Conservation (phyloP, 2,797 vertebrate species). For the Coilia nasus region DNA sequence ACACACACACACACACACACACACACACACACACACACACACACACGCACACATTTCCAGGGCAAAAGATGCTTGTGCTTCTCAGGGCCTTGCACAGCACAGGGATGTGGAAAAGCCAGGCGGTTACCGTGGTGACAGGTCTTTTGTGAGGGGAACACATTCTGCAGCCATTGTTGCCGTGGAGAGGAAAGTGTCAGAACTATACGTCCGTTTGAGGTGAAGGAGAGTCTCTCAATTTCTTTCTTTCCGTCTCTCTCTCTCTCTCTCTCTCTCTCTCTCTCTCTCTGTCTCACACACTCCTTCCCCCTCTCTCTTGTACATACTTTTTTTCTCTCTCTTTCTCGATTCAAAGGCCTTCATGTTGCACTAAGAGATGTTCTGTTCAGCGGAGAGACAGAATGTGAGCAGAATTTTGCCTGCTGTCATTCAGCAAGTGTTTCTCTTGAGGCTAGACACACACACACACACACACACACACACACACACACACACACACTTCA, state of each 20-base stretch:
- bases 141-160: slow-evolving; percentile 70
- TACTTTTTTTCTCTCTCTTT: neutral
- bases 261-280: neutral
- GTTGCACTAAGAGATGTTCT: neutral
- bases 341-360: neutral
- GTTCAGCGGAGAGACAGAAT: neutral
- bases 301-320: neutral
- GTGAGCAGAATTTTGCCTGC: neutral
- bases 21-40: neutral
- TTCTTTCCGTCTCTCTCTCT: slow-evolving; percentile 35
- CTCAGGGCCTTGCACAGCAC: slow-evolving; percentile 64
- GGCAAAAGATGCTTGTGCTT: slow-evolving; percentile 58
- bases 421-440: slow-evolving; percentile 1
- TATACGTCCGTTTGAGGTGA: slow-evolving; percentile 43
- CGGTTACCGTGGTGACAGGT: slow-evolving; percentile 70
- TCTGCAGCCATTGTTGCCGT: slow-evolving; percentile 69
- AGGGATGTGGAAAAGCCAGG: slow-evolving; percentile 71
- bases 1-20: neutral
- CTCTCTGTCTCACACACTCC: neutral
- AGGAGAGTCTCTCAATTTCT: slow-evolving; percentile 39
- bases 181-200: slow-evolving; percentile 44
- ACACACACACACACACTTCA: slow-evolving; percentile 22
- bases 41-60: slow-evolving; percentile 36
- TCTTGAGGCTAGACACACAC: neutral
- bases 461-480: slow-evolving; percentile 5